A percentile compares a stretch with the other conserved stretches of the same genome.
These are phyloP conservation scores for Brachyptera putata DNA, from an alignment of 2,888 invertebrate species.

Conservation along the genomic window DNA sequence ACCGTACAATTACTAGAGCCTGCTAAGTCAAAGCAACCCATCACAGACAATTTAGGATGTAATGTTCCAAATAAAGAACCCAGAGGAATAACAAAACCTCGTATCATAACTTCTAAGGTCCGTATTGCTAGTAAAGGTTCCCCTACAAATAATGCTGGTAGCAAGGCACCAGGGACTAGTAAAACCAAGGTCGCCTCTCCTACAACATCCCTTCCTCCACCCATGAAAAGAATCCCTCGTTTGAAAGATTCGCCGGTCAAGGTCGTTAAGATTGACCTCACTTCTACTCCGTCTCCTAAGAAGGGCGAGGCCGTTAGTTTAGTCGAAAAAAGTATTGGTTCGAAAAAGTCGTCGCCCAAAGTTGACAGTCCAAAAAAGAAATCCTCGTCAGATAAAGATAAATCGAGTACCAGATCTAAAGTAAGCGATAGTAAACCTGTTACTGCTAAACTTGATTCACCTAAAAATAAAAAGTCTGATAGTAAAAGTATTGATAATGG, in stretches of 20 bases:
- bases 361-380: conserved; percentile 9
- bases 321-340: conserved; percentile 20
- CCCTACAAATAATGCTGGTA: conserved; percentile 16
- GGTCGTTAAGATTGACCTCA: conserved; percentile 7
- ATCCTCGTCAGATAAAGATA: neutral
- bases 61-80: conserved; percentile 43
- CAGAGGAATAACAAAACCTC: conserved; percentile 42
- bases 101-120: conserved; percentile 41
- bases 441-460: conserved; percentile 5
- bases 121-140: conserved; percentile 30
- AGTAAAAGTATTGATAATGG: conserved; percentile 10
- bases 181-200: conserved; percentile 23
- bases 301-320: conserved; percentile 18
- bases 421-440: conserved; percentile 13
- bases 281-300: neutral
- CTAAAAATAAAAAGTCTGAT: conserved; percentile 7
- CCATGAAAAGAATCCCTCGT: conserved; percentile 22
- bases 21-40: conserved; percentile 34
- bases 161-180: conserved; percentile 23
- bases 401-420: conserved; percentile 3
- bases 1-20: conserved; percentile 29
- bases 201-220: neutral
- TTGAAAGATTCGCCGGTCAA: conserved; percentile 13
- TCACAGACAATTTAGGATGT: conserved; percentile 33
- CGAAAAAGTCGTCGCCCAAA: conserved; percentile 20